Evolutionary conservation across 2,888 invertebrate genomes (phyloP), one percentile per base, ranked within the genome.

Genomic region (Nasonia oneida): DNA sequence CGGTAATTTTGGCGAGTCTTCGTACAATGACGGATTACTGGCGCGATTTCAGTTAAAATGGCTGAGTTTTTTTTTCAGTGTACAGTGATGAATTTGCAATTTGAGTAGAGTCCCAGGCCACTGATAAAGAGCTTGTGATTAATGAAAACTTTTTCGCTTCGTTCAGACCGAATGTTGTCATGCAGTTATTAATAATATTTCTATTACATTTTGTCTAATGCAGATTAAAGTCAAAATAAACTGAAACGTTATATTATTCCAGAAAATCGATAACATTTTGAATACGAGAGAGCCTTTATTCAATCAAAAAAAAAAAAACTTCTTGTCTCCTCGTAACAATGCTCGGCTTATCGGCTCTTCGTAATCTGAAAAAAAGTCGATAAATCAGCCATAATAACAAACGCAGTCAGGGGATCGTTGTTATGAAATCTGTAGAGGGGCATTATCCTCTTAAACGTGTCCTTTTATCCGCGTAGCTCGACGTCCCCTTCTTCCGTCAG

Each of bases 361-460:
- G 14, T 5, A 10, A 47, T 47, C 47, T n/a, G 23, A 4, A 47
- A 29, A 23, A 74, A 10, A 74, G 2, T 39, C n/a, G 39, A n/a
- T n/a, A 23, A 73, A 42, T 14, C 42, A 47, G 71, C 15, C 18
- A 37, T 42, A 23, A 73, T 39, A 73, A 73, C 39, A 23, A 42
- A 14, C 15, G 47, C 71, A 39, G 18, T n/a, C 37, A 39, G 33
- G 33, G 37, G 37, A 53, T 57, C 33, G 50, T 47, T 76, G 18
- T 37, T 57, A 57, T 57, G n/a, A 57, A 57, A 76, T 18, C 37
- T 33, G 47, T 14, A 18, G 53, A 75, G 37, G 0, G 8, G 37
- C 14, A 33, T 76, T 57, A 57, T 73, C 73, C 73, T 42, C 42
- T 73, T 73, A n/a, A 42, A 47, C 39, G 42, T 73, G 12, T 23